These are phyloP conservation scores for Anagyrus pseudococci DNA, from an alignment of 2,888 invertebrate genomes.

Conservation along the genomic window DNA sequence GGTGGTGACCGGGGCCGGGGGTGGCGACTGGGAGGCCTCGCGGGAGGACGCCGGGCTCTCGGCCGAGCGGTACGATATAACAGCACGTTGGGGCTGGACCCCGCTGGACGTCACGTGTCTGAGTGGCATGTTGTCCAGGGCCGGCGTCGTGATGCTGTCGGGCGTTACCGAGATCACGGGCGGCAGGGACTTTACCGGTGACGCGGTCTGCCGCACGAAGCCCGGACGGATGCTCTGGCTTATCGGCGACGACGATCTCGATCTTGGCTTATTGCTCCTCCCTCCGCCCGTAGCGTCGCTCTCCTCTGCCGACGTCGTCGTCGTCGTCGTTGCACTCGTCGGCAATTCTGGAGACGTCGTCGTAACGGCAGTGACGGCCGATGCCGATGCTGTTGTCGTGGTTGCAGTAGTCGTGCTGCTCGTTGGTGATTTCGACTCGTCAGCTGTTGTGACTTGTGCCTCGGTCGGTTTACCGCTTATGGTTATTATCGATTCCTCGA, in stretches of 20 bases:
- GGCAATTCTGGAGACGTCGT: no score
- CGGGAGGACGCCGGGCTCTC: neutral
- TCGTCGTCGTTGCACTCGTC: neutral
- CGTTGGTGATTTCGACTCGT: neutral
- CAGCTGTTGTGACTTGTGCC: neutral
- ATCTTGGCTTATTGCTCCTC: no score
- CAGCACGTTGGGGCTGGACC: constrained; percentile 51
- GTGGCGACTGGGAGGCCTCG: constrained; percentile 13
- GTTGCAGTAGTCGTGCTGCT: constrained; percentile 1
- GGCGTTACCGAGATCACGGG: constrained; percentile 57
- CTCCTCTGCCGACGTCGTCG: neutral
- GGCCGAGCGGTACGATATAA: constrained; percentile 53
- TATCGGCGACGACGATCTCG: constrained; percentile 47
- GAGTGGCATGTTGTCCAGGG: constrained; percentile 16
- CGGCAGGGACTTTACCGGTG: constrained; percentile 55
- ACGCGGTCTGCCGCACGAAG: constrained; percentile 53
- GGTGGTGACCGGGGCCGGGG: constrained; percentile 9
- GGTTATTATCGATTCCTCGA: constrained; percentile 8
- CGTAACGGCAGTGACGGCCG: neutral
- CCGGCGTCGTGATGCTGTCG: constrained; percentile 46
- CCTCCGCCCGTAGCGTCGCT: neutral
- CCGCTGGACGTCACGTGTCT: constrained; percentile 33
- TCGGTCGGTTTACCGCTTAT: constrained; percentile 5
- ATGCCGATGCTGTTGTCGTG: neutral
- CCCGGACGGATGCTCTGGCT: constrained; percentile 35